Conservation (phyloP, 2,113 vertebrate species). For the Scopus umbretta region DNA sequence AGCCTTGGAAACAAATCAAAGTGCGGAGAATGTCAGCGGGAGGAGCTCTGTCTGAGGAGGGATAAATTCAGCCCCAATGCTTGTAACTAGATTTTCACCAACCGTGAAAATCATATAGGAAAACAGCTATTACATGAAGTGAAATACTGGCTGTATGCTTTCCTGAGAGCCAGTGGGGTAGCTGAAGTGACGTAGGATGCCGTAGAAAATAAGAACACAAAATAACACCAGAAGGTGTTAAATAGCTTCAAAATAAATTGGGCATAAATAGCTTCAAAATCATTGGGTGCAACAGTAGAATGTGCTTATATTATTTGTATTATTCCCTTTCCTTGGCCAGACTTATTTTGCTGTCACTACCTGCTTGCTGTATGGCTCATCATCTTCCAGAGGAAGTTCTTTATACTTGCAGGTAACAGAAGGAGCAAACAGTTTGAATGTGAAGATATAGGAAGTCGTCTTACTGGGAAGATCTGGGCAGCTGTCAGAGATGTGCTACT, state of each 20-base stretch:
- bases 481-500: neutral
- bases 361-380: neutral
- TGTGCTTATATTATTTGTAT: neutral
- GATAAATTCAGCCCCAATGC: neutral
- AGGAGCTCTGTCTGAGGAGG: neutral
- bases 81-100: neutral
- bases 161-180: neutral
- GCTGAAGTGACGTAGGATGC: neutral
- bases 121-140: neutral
- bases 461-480: neutral
- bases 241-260: too few species aligned
- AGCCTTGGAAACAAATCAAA: neutral
- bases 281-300: neutral
- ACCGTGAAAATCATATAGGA: neutral
- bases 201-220: neutral
- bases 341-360: neutral
- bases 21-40: neutral
- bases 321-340: neutral
- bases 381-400: neutral
- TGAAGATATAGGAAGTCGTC: neutral
- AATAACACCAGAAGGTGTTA: neutral
- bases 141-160: neutral
- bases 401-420: neutral
- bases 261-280: neutral
- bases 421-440: neutral